Base-by-base conservation (phyloP, 2,888 invertebrate genomes). In the Parascotia fuliginaria region DNA sequence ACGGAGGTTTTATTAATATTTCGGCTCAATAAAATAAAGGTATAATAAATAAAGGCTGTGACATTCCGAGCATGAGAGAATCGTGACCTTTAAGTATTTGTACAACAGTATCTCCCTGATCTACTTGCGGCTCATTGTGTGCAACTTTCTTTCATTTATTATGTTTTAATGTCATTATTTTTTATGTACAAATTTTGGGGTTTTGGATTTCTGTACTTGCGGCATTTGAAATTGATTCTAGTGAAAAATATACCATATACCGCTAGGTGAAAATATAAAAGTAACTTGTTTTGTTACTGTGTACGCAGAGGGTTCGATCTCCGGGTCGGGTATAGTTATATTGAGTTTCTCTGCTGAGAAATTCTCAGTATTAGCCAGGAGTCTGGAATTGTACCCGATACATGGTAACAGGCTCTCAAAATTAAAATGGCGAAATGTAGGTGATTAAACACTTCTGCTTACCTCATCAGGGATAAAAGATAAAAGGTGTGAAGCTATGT, bases 61-160 rank as follows among this genome's bases (percentile, higher is more conserved):
- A 61, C 65, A 65, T 61, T 62, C 56, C 34, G 53, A 44, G 54
- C 66, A 64, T 76, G 74, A 59, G 78, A 78, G 57, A 43, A 56
- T 51, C 65, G 55, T 67, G 73, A 76, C 76, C 75, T 78, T 78
- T 77, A 49, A 43, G 57, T 65, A 51, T 52, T 54, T 56, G 59
- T 60, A 40, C 42, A 43, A 9, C 33, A 24, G 38, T 65, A 65
- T 63, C 60, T 42, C 42, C 41, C 39, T 60, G 62, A 65, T 65
- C 62, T 69, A 37, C 48, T 59, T 56, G 45, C 45, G 44, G 55
- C 51, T 60, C 62, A 72, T 66, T 61, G 63, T 56, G 43, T 16
- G 51, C 38, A 19, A 68, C 71, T 73, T 70, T 74, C 74, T 67
- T 67, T 13, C 31, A 43, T 55, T 51, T 36, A 33, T 42, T 34